phyloP scores from a whole-genome alignment of 1,140 invertebrate genomes.

The Maconellicoccus hirsutus region DNA sequence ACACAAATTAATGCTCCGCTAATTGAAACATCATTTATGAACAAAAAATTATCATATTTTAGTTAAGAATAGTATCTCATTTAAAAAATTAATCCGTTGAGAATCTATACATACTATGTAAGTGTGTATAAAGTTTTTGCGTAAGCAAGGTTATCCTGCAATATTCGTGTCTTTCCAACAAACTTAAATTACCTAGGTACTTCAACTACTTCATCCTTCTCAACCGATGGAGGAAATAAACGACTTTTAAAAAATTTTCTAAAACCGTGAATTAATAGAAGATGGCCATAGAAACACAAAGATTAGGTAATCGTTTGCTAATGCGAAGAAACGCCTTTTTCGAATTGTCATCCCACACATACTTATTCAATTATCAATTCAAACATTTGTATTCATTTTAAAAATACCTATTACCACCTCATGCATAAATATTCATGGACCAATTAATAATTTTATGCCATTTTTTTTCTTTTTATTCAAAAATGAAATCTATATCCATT shows the following conservation, averaged over 20 bases:
- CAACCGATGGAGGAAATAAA: not conserved
- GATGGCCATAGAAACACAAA: not conserved
- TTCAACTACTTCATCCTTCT: not conserved
- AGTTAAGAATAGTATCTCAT: not conserved
- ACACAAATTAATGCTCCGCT: not conserved
- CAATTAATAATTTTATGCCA: too few species aligned
- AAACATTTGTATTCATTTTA: too few species aligned
- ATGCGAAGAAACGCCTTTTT: not conserved
- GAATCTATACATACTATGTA: too few species aligned
- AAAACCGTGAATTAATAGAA: conserved; percentile 9
- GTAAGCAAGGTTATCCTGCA: not conserved
- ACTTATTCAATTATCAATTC: too few species aligned
- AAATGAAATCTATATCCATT: too few species aligned
- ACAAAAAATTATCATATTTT: not conserved
- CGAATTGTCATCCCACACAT: not conserved
- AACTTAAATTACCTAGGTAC: too few species aligned
- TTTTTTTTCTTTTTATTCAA: too few species aligned
- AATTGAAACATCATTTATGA: not conserved
- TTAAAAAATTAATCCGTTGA: not conserved
- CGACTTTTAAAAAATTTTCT: not conserved
- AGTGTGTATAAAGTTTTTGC: not conserved
- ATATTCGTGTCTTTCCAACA: not conserved
- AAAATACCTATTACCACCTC: too few species aligned
- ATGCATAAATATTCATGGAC: too few species aligned
- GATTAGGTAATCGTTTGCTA: not conserved